phyloP scores from a whole-genome alignment of 2,888 invertebrate genomes.

The Drosophila colorata region DNA sequence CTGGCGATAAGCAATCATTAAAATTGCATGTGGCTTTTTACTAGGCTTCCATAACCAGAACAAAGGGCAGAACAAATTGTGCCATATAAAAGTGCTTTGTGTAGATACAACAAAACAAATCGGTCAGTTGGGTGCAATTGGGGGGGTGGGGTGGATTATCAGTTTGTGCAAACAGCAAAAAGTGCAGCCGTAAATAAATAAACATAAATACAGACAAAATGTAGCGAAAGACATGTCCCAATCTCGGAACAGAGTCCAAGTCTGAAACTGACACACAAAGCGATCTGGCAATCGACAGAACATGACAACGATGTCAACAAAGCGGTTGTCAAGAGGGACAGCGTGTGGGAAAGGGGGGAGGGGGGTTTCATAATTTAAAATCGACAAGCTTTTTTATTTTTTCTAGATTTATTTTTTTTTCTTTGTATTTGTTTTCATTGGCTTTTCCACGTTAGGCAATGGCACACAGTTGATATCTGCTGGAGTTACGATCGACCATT shows the following conservation, averaged over 20 bases:
- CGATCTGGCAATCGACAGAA: slow-evolving; percentile 56
- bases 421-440: slow-evolving; percentile 57
- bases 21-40: slow-evolving; percentile 40
- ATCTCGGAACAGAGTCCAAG: slow-evolving; percentile 38
- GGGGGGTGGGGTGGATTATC: not conserved
- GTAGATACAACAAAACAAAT: slow-evolving; percentile 21
- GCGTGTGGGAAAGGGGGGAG: not conserved
- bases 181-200: slow-evolving; percentile 47
- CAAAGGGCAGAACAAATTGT: slow-evolving; percentile 31
- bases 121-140: slow-evolving; percentile 14
- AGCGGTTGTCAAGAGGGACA: slow-evolving; percentile 10
- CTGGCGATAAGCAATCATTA: slow-evolving; percentile 47
- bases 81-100: slow-evolving; percentile 29
- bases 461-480: slow-evolving; percentile 53
- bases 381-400: slow-evolving; percentile 39
- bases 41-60: slow-evolving; percentile 1
- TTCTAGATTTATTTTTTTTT: slow-evolving; percentile 44
- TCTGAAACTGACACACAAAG: slow-evolving; percentile 61
- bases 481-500: slow-evolving; percentile 45
- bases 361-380: slow-evolving; percentile 63
- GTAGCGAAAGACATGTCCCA: slow-evolving; percentile 64
- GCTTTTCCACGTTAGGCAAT: slow-evolving; percentile 50
- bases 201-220: slow-evolving; percentile 51
- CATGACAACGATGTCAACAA: slow-evolving; percentile 50
- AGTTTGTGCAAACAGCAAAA: slow-evolving; percentile 24